Evolutionary conservation across 37 sponge, comb jelly and placozoan genomes (phyloP).

Genomic region (Haliclona indistincta): DNA sequence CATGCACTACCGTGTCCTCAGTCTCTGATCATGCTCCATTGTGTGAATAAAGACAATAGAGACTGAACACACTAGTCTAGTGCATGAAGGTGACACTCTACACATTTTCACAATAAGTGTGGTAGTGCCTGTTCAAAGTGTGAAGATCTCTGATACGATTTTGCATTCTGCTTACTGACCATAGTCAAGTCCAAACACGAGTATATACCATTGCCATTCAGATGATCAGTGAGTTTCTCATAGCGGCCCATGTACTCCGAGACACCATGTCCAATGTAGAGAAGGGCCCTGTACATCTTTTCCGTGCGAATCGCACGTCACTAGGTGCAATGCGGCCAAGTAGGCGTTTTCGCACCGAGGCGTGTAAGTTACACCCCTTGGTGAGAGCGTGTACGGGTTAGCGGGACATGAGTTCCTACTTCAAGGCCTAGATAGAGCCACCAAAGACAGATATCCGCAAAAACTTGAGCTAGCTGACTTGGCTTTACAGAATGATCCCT

Average conservation of each 20-base stretch:
- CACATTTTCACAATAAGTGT: not conserved
- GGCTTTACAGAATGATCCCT: no score
- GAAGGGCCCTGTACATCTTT: constrained; percentile 36
- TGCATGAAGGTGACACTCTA: not conserved
- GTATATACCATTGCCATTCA: constrained; percentile 32
- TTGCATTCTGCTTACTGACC: constrained; percentile 27
- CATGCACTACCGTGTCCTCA: not conserved
- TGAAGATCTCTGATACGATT: not conserved
- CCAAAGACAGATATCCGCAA: no score
- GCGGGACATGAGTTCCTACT: no score
- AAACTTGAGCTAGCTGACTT: no score
- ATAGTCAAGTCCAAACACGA: constrained; percentile 63
- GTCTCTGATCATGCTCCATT: not conserved
- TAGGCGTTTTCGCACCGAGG: no score
- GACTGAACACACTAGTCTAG: not conserved
- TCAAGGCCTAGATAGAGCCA: no score
- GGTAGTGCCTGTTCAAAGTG: not conserved
- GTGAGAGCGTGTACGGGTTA: no score
- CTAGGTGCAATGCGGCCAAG: no score
- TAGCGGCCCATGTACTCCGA: constrained; percentile 68
- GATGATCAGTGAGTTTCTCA: constrained; percentile 30
- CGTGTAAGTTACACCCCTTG: no score
- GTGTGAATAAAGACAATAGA: not conserved
- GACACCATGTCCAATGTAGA: constrained; percentile 64
- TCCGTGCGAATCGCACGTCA: no score